Evolutionary conservation across 2,888 invertebrate genomes (phyloP).

Genomic region (Teinopalpus imperialis): DNA sequence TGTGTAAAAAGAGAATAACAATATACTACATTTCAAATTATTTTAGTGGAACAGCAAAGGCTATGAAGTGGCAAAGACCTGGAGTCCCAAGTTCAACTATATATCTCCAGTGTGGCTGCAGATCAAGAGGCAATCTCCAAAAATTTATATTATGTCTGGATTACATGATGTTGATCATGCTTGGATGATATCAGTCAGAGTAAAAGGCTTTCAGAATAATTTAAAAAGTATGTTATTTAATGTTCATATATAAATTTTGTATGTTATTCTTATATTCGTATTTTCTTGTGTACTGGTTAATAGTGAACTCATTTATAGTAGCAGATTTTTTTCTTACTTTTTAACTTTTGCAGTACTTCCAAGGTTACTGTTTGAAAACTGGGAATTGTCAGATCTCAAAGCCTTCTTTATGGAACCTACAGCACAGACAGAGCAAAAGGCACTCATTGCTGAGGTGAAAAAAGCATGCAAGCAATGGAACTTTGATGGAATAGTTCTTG

Average conservation of each 20-base stretch:
- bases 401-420: constrained; percentile 85
- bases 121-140: constrained; percentile 84
- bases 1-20: too few relatives aligned
- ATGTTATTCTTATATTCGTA: too few relatives aligned
- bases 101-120: constrained; percentile 98
- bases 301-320: too few relatives aligned
- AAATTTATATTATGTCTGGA: constrained; percentile 85
- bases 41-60: constrained; percentile 97
- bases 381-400: constrained; percentile 88
- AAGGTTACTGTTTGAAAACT: constrained; percentile 93
- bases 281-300: too few relatives aligned
- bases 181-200: constrained; percentile 89
- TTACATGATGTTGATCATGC: constrained; percentile 92
- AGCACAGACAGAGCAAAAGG: constrained; percentile 84
- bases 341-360: constrained; percentile 94
- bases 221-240: constrained; percentile 83
- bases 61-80: constrained; percentile 94
- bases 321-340: too few relatives aligned
- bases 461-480: constrained; percentile 87
- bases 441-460: constrained; percentile 86
- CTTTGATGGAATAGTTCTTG: constrained; percentile 95
- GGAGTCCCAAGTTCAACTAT: constrained; percentile 93
- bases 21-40: too few relatives aligned
- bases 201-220: constrained; percentile 77
- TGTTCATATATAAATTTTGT: too few relatives aligned